Evolutionary conservation across 2,888 invertebrate genomes (phyloP), one percentile per base, ranked within the genome.

Genomic region (Drosophila barbarae): DNA sequence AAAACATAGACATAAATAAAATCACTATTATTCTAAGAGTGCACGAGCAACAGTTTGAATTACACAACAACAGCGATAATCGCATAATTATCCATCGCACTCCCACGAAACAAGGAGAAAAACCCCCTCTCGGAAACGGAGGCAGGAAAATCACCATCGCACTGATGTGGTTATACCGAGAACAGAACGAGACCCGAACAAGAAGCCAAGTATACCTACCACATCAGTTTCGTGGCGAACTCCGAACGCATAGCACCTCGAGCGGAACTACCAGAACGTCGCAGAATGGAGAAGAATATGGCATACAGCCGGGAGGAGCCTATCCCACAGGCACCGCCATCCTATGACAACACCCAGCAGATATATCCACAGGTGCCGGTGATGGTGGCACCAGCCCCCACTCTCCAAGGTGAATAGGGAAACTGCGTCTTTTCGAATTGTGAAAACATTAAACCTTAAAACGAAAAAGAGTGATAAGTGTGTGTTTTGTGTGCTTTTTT

Each of bases 211-310:
- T n/a, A 18, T n/a, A 21, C 12, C 30, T 23, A 39, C 30, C 30
- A 5, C 56, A 5, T 59, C 18, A 61, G 59, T 59, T 32, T 35
- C 23, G 18, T 13, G 18, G 6, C 36, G 21, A 30, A 38, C 36
- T 18, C 30, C 44, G 30, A 59, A n/a, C 36, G 59, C 23, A 30
- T 23, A 15, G 36, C 61, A 59, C 63, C 13, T 38, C 30, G 10
- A 8, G 34, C 61, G 58, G 35, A 41, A 41, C 4, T 4, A 12
- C 7, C 28, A 44, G 18, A 3, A 15, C 10, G 5, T 6, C n/a
- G 3, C n/a, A n/a, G 8, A 5, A 36, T 56, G 58, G 28, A 58
- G 59, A 58, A 57, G 32, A 58, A 58, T 6, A 21, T 28, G 12
- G 1, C 9, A 7, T 41, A 57, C 32, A 12, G 53, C 4, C 18